Conservation (phyloP, 2,797 vertebrate species). For the Neomorphus geoffroyi region DNA sequence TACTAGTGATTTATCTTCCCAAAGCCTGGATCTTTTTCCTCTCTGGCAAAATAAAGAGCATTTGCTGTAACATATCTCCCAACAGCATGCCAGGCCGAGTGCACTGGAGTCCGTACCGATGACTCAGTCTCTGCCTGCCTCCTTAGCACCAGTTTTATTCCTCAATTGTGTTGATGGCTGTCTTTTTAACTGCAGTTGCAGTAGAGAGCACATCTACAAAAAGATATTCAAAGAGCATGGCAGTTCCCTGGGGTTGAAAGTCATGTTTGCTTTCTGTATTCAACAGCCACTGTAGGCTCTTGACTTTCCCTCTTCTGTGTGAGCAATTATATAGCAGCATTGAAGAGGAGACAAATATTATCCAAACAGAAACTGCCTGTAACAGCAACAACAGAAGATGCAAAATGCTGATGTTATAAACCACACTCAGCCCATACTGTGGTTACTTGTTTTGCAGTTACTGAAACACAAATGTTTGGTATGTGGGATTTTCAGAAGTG, state of each 20-base stretch:
- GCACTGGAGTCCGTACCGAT: neutral
- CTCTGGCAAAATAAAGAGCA: neutral
- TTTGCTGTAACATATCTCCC: neutral
- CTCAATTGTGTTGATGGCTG: neutral
- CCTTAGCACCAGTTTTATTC: neutral
- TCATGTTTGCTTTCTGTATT: neutral
- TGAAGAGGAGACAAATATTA: neutral
- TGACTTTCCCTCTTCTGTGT: neutral
- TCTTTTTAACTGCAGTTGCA: neutral
- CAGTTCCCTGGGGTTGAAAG: neutral
- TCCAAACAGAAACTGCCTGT: neutral
- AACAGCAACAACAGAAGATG: neutral
- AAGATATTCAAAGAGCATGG: neutral
- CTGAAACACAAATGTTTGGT: neutral
- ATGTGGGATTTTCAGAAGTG: neutral
- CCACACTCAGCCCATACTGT: neutral
- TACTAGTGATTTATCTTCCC: conserved; percentile 11
- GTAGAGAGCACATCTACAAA: neutral
- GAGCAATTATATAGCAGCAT: neutral
- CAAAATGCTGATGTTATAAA: neutral
- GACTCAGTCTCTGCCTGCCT: neutral
- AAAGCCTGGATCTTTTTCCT: neutral
- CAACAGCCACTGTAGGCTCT: neutral
- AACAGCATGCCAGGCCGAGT: neutral
- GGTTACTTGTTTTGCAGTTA: neutral